Base-by-base conservation (phyloP, 2,113 vertebrate species). In the Planiliza haematocheilus region DNA sequence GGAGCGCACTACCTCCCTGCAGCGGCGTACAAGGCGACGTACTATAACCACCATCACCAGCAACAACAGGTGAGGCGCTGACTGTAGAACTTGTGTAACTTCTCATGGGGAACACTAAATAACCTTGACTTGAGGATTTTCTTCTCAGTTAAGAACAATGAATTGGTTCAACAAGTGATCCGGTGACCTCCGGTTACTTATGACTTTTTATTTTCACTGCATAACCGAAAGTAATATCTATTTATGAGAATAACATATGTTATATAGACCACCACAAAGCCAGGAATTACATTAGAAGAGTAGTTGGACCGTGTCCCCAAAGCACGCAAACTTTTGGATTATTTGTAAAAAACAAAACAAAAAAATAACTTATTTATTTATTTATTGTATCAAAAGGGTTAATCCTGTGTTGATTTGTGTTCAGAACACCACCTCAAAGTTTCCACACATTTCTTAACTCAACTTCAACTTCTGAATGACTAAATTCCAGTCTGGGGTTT, bases 1-100 rank as follows among this genome's bases (percentile, higher is more conserved):
- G 96, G 95, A 91, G 94, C 95, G 77, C 94, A 95, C 90, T 95
- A 94, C 86, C 77, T 95, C 91, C 90, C 95, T 45, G 84, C 95
- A 9, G 94, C 88, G 57, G 94, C 94, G 24, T 95, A 96, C 89
- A 95, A 94, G 72, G 85, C 95, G 69, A 92, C 93, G 11, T 95
- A 86, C 78, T 94, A 91, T 18, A 94, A 94, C 81, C 94, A 86
- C 66, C 94, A 94, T 70, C 93, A 93, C 41, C 94, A 94, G 78
- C 93, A 93, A 49, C 95, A 95, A 91, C 96, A 97, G 96, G 96
- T 96, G 94, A 93, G 95, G 67, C 20, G 50, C 17, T 24, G 42
- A 48, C 4, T 18, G 61, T 2, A 20, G 3, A 70, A 71, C 46
- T 59, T 58, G 34, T 20, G 1, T 10, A 50, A 30, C 48, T 10